phyloP scores from a whole-genome alignment of 1,140 invertebrate genomes.

The Zaprionus capensis region DNA sequence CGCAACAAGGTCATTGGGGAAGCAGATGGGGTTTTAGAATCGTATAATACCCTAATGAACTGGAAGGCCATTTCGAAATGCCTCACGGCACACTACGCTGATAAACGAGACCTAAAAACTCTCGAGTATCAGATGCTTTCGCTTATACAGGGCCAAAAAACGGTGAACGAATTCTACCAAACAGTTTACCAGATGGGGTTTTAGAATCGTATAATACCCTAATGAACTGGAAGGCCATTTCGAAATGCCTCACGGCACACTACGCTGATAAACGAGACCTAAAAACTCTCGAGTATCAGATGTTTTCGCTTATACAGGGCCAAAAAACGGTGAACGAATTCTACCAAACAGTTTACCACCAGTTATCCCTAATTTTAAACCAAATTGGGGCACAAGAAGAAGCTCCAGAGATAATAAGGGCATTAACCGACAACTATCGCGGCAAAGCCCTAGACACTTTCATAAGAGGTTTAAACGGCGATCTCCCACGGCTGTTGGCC shows the following conservation, averaged over 20 bases:
- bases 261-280: too few species aligned
- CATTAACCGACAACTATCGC: slow-evolving; percentile 5
- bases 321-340: too few species aligned
- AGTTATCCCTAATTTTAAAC: slow-evolving; percentile 8
- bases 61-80: too few species aligned
- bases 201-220: too few species aligned
- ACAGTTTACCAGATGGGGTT: slow-evolving; percentile 16
- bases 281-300: too few species aligned
- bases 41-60: slow-evolving; percentile 4
- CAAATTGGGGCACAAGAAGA: slow-evolving; percentile 12
- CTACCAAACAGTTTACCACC: slow-evolving; percentile 4
- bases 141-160: background rate
- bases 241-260: too few species aligned
- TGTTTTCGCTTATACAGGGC: too few species aligned
- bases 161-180: too few species aligned
- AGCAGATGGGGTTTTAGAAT: slow-evolving; percentile 7
- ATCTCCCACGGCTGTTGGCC: slow-evolving; percentile 18
- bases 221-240: too few species aligned
- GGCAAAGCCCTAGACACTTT: slow-evolving; percentile 19
- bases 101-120: too few species aligned
- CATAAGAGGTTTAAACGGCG: slow-evolving; percentile 14
- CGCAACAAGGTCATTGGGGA: slow-evolving; percentile 6
- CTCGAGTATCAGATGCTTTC: too few species aligned
- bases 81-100: too few species aligned
- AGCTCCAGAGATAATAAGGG: background rate